Evolutionary conservation across 1,140 invertebrate genomes (phyloP), one percentile per base, ranked within the genome.

Genomic region (Melitaea cinxia): DNA sequence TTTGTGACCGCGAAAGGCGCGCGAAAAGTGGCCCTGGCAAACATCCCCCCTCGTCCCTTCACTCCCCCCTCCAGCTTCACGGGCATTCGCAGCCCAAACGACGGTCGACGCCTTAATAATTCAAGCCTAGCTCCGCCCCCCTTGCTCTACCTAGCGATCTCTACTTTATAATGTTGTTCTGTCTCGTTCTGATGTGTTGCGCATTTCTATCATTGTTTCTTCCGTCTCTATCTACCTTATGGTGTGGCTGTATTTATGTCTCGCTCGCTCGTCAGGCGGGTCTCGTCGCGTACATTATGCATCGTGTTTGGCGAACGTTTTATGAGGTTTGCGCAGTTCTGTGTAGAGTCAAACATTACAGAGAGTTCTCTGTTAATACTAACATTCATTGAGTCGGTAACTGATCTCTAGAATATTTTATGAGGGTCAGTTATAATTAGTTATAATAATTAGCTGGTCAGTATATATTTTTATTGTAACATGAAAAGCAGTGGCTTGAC

Each of bases 91-190:
- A 78, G 82, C 73, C 81, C 74, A 88, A 88, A 80, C 76, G 83
- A 80, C 83, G 82, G 78, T 82, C 80, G 78, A 59, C 62, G 72
- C 70, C 75, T 80, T 89, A 87, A 86, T 87, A 80, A 86, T 86
- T 83, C 72, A 83, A 78, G 62, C 42, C 6, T 21, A 47, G 60
- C 65, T 63, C 73, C 62, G 54, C 72, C 74, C 68, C 72, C 45
- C 54, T 23, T 21, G 42, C 39, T 56, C 54, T 47, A 7, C 12
- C 17, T 42, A 23, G 19, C 54, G 53, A 61, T 57, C 33, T 49
- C 62, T 73, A 64, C 39, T 58, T n/a, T 58, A 6, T 19, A 12
- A 56, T 47, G 66, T 70, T 68, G 66, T 80, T 45, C 75, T 53
- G 52, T 81, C 81, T 67, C 65, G 28, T 61, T 81, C 79, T 67